Conservation (phyloP, 35 echinoderm and acorn worm species). For the Amphiura filiformis region DNA sequence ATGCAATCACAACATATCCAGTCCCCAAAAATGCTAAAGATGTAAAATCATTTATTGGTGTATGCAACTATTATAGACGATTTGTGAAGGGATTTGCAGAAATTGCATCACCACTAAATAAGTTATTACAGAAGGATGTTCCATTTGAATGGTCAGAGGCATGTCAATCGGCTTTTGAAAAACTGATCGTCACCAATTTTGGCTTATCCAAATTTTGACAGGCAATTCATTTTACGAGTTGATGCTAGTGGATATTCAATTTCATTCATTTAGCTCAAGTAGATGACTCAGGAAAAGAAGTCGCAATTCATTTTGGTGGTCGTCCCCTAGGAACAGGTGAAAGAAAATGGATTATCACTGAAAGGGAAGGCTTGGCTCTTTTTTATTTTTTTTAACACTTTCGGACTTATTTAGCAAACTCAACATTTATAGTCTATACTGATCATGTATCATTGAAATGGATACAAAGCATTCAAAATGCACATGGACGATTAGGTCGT, state of each 20-base stretch:
- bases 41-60: conserved; percentile 25
- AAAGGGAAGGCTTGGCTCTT: conserved; percentile 11
- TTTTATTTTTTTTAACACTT: conserved; percentile 9
- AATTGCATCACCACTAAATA: conserved; percentile 47
- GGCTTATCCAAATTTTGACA: too few relatives aligned
- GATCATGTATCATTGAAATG: conserved; percentile 41
- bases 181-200: conserved; percentile 45
- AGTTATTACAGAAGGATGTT: conserved; percentile 22
- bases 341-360: conserved; percentile 52
- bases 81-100: conserved; percentile 50
- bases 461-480: conserved; percentile 18
- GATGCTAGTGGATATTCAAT: conserved; percentile 57
- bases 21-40: conserved; percentile 22
- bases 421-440: background rate
- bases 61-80: conserved; percentile 40
- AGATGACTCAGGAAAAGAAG: conserved; percentile 27
- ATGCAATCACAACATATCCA: conserved; percentile 11
- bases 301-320: conserved; percentile 36
- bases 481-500: conserved; percentile 26
- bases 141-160: conserved; percentile 44
- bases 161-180: conserved; percentile 54
- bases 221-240: too few relatives aligned
- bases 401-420: conserved; percentile 22
- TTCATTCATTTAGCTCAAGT: conserved; percentile 35
- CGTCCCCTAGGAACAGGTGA: conserved; percentile 11